Base-by-base conservation (phyloP, 2,888 invertebrate genomes). In the Caenorhabditis panamensis region DNA sequence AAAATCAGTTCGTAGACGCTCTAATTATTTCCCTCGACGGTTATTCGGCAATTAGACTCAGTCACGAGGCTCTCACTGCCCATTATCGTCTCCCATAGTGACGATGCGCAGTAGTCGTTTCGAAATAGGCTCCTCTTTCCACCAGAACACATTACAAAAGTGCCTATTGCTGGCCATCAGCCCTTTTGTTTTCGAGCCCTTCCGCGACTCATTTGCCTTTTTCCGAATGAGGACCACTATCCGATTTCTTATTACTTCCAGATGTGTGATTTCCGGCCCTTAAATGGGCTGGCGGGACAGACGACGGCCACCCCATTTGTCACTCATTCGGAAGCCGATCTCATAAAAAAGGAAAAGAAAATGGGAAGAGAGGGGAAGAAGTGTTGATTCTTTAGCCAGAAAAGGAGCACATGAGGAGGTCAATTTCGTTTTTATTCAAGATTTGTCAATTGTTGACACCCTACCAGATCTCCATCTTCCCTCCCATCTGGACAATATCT, bases 201-300 rank as follows among this genome's bases (percentile, higher is more conserved):
- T 20, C 9, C 36, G 31, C 26, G 31, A 56, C 18, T 56, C 18
- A 18, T 47, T 47, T 11, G 56, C 56, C 56, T n/a, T 31, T 3
- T 54, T 44, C 16, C 36, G 16, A 31, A 58, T 47, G 36, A 69
- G 37, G 59, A 18, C 59, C 41, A 37, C 20, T 59, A 59, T 69
- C 68, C 71, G 18, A 54, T 64, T 64, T 58, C 59, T 41, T 58
- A 75, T 75, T 75, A 75, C 66, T 66, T 75, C 73, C 73, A 75
- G 66, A 75, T 66, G 73, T 61, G 73, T 66, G 73, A 75, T 75
- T 75, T 75, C 53, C 36, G 72, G 56, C 26, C 41, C 26, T 22
- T 37, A 47, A 28, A 24, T 24, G 41, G 18, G 54, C 54, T 44
- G 11, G 41, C 13, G 13, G 49, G 37, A 6, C 51, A 59, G 54